Percentiles rank a stretch among this genome's conserved stretches.
These are phyloP conservation scores for Sebastes minor DNA, from an alignment of 2,797 vertebrate species.

Conservation along the genomic window DNA sequence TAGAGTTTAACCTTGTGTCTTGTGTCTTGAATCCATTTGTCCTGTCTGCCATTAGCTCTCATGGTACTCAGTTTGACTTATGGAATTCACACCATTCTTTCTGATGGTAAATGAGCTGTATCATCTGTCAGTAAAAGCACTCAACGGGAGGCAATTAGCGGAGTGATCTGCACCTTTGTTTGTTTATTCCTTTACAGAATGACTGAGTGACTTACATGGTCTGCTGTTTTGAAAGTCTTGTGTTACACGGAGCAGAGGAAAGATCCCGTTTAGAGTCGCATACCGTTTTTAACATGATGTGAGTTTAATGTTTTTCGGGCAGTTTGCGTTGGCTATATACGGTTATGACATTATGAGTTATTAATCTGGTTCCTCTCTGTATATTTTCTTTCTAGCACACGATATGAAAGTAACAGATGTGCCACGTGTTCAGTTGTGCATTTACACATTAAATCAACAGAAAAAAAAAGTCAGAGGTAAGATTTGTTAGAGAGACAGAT, in stretches of 20 bases:
- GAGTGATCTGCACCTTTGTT: conserved; percentile 56
- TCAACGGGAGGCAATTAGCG: conserved; percentile 58
- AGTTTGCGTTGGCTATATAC: not conserved
- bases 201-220: conserved; percentile 52
- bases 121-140: conserved; percentile 63
- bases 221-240: conserved; percentile 52
- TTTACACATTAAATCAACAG: not conserved
- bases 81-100: conserved; percentile 21
- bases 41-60: not conserved
- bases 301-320: conserved; percentile 23
- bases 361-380: not conserved
- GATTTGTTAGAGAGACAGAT: conserved; percentile 7
- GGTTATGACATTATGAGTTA: not conserved
- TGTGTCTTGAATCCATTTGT: conserved; percentile 7
- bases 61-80: not conserved
- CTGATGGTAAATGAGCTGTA: conserved; percentile 62
- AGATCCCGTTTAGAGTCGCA: conserved; percentile 22
- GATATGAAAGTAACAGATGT: conserved; percentile 2
- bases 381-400: not conserved
- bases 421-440: not conserved
- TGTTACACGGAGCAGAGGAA: conserved; percentile 51
- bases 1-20: not conserved
- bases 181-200: conserved; percentile 58
- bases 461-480: not conserved
- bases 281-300: conserved; percentile 10